Evolutionary conservation across 2,797 vertebrate genomes (phyloP).

Genomic region (Pangasius krempfi): DNA sequence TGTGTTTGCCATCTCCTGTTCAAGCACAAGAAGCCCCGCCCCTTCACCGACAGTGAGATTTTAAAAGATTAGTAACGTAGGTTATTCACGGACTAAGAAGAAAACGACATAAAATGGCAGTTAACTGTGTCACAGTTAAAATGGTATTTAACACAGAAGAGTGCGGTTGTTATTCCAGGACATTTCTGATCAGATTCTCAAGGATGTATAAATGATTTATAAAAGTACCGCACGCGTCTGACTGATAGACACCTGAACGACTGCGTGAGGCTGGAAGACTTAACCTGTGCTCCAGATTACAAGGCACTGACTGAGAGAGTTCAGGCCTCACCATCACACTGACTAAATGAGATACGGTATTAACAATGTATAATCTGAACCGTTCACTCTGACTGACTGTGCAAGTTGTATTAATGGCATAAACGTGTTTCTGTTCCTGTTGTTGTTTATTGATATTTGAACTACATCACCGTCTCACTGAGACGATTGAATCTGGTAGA

Average conservation of each 20-base stretch:
- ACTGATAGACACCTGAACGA: background rate
- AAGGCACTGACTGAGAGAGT: background rate
- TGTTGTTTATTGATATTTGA: background rate
- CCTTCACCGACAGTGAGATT: too few species aligned
- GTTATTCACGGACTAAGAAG: too few species aligned
- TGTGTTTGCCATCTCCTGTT: background rate
- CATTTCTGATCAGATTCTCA: background rate
- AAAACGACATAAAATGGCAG: too few species aligned
- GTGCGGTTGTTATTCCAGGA: background rate
- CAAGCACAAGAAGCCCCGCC: too few species aligned
- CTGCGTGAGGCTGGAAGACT: background rate
- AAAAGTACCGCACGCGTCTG: background rate
- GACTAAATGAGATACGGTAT: background rate
- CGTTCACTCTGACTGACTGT: background rate
- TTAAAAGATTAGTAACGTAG: too few species aligned
- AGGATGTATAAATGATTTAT: background rate
- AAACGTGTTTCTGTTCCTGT: background rate
- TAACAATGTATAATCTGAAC: background rate
- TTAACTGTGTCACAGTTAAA: too few species aligned
- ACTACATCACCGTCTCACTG: background rate
- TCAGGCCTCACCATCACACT: background rate
- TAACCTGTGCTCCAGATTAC: background rate
- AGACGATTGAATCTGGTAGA: background rate
- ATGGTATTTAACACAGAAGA: background rate
- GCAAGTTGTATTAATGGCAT: background rate